phyloP scores from a whole-genome alignment of 1,140 invertebrate genomes.

The Tribolium castaneum region DNA sequence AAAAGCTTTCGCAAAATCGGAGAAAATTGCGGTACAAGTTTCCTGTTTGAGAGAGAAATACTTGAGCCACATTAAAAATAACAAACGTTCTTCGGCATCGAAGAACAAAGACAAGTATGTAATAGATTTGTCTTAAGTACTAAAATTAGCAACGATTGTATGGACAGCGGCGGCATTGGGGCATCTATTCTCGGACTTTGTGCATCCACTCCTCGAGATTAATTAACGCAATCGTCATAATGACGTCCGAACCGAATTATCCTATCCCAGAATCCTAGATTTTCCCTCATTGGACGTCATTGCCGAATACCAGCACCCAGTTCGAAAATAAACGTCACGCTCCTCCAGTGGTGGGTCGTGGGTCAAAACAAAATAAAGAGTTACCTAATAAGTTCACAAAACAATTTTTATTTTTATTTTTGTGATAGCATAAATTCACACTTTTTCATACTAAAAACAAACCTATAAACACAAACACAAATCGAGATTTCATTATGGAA shows the following conservation, averaged over 20 bases:
- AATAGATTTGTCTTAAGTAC: constrained; percentile 25
- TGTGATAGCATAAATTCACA: no score
- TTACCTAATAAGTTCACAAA: no score
- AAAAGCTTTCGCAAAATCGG: no score
- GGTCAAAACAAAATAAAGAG: no score
- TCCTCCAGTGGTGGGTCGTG: no score
- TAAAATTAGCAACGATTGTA: constrained; percentile 13
- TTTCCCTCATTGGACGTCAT: neutral
- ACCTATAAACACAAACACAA: no score
- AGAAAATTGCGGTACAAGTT: no score
- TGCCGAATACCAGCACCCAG: neutral
- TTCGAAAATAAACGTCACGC: neutral
- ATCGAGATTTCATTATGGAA: no score
- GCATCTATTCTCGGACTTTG: constrained; percentile 24
- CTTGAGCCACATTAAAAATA: constrained; percentile 13
- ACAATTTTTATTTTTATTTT: no score
- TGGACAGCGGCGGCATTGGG: neutral
- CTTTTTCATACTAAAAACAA: no score
- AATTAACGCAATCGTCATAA: constrained; percentile 28
- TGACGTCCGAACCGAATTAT: constrained; percentile 14
- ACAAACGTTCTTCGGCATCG: constrained; percentile 1
- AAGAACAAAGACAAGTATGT: constrained; percentile 12
- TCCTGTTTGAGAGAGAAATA: neutral
- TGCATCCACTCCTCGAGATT: neutral
- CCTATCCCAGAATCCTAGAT: constrained; percentile 10